Evolutionary conservation across 2,888 invertebrate species (phyloP), one percentile per base, ranked within the genome.

Genomic region (Unio delphinus): DNA sequence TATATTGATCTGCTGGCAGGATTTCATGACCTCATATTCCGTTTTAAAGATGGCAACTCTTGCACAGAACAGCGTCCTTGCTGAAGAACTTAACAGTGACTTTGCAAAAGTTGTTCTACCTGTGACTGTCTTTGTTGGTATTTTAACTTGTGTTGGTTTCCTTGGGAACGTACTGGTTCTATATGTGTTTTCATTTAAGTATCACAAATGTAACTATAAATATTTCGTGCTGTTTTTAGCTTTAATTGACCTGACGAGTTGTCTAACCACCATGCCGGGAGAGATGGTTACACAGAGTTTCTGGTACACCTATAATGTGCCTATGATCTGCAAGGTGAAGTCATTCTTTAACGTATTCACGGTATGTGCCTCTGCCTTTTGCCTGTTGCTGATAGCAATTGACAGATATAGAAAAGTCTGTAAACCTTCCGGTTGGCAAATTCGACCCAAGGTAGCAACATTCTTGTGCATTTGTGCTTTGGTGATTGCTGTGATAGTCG

Each of bases 191-290:
- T n/a, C 69, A 56, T 67, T 63, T 20, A 62, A 67, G 1, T 76
- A 76, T 58, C 70, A 74, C 55, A 28, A 28, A 4, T 76, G 76
- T 45, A 74, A 74, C 57, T 76, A 69, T 57, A 67, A 69, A 3
- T 76, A 76, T 57, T 76, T 76, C 55, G 76, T 76, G 8, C 57
- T 76, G 26, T 74, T 74, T 59, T 67, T 76, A 61, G 68, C 72
- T 11, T 56, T 72, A 5, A 68, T 71, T n/a, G 76, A 76, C 59
- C 23, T 72, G 11, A 70, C 69, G 17, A 70, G 72, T 55, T 74
- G 67, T 45, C 56, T 74, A 28, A 76, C 76, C 3, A 72, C 74
- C 3, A 72, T 76, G 59, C 74, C 74, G 4, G 76, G 76, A 6
- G 74, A 76, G 55, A 66, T 76, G 55, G 60, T 76, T 30, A 76